These are phyloP conservation scores for Nycticebus coucang DNA, from an alignment of 2,113 vertebrate genomes.

Conservation along the genomic window DNA sequence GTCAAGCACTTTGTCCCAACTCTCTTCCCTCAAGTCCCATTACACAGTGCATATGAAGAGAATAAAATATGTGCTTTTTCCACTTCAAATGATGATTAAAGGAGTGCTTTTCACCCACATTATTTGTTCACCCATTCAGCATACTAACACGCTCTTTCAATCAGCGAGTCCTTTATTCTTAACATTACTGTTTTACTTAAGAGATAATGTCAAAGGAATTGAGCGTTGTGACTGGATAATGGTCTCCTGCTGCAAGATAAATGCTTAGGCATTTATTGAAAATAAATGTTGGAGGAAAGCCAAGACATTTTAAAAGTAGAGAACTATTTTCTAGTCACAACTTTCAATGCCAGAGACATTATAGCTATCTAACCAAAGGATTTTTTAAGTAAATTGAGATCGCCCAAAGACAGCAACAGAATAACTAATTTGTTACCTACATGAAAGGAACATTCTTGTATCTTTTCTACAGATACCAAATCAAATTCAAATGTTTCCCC, in stretches of 20 bases:
- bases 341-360: constrained; percentile 61
- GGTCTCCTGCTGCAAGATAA: constrained; percentile 76
- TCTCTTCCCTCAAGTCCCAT: neutral
- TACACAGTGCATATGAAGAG: neutral
- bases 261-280: constrained; percentile 81
- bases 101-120: constrained; percentile 17
- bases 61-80: constrained; percentile 23
- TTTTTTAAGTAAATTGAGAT: constrained; percentile 70
- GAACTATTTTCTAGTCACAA: constrained; percentile 79
- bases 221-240: constrained; percentile 77
- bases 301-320: constrained; percentile 72
- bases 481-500: neutral
- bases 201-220: constrained; percentile 79
- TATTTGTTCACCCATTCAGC: constrained; percentile 52
- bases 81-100: constrained; percentile 16
- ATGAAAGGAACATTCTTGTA: neutral
- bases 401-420: constrained; percentile 7
- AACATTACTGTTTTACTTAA: constrained; percentile 74
- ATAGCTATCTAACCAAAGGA: constrained; percentile 48
- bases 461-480: constrained; percentile 37
- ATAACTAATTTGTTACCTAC: constrained; percentile 49
- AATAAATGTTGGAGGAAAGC: constrained; percentile 78
- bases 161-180: constrained; percentile 66
- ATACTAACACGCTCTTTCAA: constrained; percentile 50
- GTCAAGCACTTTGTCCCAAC: neutral